phyloP scores from a whole-genome alignment of 2,797 vertebrate species.

The Carapus acus region DNA sequence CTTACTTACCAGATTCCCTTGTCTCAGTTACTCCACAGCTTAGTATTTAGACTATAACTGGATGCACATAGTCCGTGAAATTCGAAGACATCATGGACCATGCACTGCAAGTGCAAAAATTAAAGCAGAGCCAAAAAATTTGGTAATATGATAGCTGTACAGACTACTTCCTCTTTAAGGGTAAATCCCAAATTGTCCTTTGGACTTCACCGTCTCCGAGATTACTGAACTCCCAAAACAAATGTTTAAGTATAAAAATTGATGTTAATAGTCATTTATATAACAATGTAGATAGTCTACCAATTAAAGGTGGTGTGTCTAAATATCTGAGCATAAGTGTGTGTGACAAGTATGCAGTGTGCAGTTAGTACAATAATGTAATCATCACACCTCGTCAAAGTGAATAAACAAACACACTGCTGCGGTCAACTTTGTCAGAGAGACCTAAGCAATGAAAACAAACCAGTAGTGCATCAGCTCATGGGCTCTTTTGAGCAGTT shows the following conservation, averaged over 20 bases:
- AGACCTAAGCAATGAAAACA: too few species aligned
- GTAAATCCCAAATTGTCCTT: slow-evolving; percentile 34
- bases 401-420: too few species aligned
- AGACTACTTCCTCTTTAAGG: slow-evolving; percentile 63
- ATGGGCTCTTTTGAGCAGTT: too few species aligned
- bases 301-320: too few species aligned
- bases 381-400: too few species aligned
- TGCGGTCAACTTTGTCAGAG: too few species aligned
- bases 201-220: slow-evolving; percentile 39
- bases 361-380: too few species aligned
- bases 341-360: too few species aligned
- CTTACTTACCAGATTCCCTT: background rate
- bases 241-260: background rate
- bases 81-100: background rate
- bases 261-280: too few species aligned
- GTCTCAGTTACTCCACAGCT: slow-evolving; percentile 9
- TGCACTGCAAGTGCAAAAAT: slow-evolving; percentile 17
- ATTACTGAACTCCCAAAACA: slow-evolving; percentile 35
- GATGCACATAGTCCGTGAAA: background rate
- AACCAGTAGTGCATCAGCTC: too few species aligned
- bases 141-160: slow-evolving; percentile 33
- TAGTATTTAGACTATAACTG: background rate
- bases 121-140: slow-evolving; percentile 4
- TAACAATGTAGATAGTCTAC: too few species aligned
- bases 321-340: too few species aligned